Evolutionary conservation across 2,888 invertebrate genomes (phyloP), one percentile per base, ranked within the genome.

Genomic region (Falcaria lacertinaria): DNA sequence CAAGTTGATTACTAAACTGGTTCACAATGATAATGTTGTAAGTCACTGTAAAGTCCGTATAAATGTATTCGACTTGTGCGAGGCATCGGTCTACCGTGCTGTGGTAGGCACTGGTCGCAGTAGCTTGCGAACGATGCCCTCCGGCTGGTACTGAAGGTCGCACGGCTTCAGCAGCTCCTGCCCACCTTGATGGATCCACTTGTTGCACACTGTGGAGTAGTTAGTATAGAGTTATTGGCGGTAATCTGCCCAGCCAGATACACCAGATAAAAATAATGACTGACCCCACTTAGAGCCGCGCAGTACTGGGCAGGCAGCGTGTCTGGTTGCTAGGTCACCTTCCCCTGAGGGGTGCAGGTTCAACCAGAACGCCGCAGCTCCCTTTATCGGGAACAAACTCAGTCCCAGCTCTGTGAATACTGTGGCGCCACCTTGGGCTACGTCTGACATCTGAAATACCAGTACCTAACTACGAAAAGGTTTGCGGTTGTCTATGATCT

Each of bases 281-380:
- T 61, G 15, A 97, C 97, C 98, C 98, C 98, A 99, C 90, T 99
- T 99, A 32, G 96, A 95, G 39, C 99, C 99, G 2, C 97, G 94
- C n/a, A 99, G 91, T 32, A 99, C 98, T 0, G 99, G 99, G 81
- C 99, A 99, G 40, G 98, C 98, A 2, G 98, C 98, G 89, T 99
- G 99, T 45, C 98, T 89, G 1, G 98, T 99, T 58, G 94, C 91
- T 57, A 93, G 91, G 88, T 99, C 97, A 2, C 98, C 98, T 60
- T 98, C 97, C 0, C 98, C 98, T 53, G 94, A 97, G 4, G 94
- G 93, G 78, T 95, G 94, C 53, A 99, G 90, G 88, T 99, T 99
- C 77, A 94, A 92, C 99, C 99, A 99, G 86, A 97, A 98, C 2
- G 97, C 96, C 7, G 98, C 98, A 14, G 96, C 92, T n/a, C 97